These are phyloP conservation scores for Charadrius vociferus DNA, from an alignment of 2,113 vertebrate species.

Conservation along the genomic window DNA sequence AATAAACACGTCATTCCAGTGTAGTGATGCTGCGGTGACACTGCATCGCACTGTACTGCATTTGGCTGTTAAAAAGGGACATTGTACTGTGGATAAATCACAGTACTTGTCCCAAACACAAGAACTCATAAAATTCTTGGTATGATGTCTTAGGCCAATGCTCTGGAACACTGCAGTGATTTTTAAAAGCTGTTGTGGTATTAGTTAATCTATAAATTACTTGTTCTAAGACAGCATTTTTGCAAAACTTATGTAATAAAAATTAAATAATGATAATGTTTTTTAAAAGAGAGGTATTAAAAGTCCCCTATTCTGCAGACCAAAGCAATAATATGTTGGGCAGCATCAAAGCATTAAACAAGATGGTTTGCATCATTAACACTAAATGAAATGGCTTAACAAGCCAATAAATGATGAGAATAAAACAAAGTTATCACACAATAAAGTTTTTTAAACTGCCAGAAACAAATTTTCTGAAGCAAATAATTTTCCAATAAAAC, in stretches of 20 bases:
- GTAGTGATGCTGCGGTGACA: neutral
- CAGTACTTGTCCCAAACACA: neutral
- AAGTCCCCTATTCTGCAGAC: neutral
- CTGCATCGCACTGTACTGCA: neutral
- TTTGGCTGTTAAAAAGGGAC: neutral
- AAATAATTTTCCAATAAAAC: constrained; percentile 46
- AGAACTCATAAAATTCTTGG: neutral
- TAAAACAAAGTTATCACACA: constrained; percentile 8
- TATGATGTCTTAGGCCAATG: neutral
- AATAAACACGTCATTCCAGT: neutral
- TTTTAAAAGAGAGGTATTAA: constrained; percentile 33
- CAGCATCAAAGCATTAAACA: constrained; percentile 56
- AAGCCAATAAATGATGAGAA: constrained; percentile 44
- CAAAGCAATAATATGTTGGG: constrained; percentile 27
- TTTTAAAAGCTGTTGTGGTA: constrained; percentile 21
- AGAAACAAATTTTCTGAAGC: constrained; percentile 29
- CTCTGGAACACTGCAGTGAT: constrained; percentile 8
- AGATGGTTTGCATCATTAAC: constrained; percentile 59
- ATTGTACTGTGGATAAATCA: neutral
- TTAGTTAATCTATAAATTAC: constrained; percentile 34
- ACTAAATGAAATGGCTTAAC: constrained; percentile 50
- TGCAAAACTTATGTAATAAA: constrained; percentile 8
- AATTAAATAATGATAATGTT: constrained; percentile 43
- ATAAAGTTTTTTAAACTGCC: neutral
- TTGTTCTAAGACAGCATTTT: neutral